Conservation (phyloP, 2,113 vertebrate species). For the Coregonus clupeaformis region DNA sequence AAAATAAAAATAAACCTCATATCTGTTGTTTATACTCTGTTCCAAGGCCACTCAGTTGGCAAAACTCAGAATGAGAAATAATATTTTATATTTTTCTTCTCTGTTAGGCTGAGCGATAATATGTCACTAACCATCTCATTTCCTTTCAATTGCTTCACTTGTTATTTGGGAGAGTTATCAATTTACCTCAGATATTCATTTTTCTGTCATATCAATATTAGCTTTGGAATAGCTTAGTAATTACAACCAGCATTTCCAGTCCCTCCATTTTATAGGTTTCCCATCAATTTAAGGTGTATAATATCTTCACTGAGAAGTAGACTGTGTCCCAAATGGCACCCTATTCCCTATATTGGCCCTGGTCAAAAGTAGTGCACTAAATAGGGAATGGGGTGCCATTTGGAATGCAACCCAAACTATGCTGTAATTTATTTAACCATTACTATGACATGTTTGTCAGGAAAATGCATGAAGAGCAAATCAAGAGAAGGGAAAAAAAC, state of each 20-base stretch:
- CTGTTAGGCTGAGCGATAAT: slow-evolving; percentile 12
- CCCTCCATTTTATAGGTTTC: slow-evolving; percentile 32
- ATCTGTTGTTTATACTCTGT: slow-evolving; percentile 40
- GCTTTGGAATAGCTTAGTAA: slow-evolving; percentile 35
- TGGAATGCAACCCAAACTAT: slow-evolving; percentile 21
- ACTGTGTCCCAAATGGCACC: background rate
- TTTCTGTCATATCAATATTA: slow-evolving; percentile 38
- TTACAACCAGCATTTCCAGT: slow-evolving; percentile 30
- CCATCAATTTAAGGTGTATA: slow-evolving; percentile 44
- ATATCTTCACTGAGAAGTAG: slow-evolving; percentile 39
- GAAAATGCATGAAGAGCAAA: slow-evolving; percentile 76
- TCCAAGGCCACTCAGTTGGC: slow-evolving; percentile 48
- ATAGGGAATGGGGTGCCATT: no score
- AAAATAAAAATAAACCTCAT: background rate
- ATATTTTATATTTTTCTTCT: slow-evolving; percentile 44
- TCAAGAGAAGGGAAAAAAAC: slow-evolving; percentile 71
- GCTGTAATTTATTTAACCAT: slow-evolving; percentile 48
- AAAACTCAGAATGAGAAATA: slow-evolving; percentile 49
- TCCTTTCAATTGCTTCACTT: slow-evolving; percentile 42
- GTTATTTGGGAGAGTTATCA: slow-evolving; percentile 45
- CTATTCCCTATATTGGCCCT: no score
- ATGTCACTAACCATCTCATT: slow-evolving; percentile 19
- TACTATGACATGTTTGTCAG: slow-evolving; percentile 68
- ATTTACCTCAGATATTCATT: slow-evolving; percentile 37
- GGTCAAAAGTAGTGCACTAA: no score